Base-by-base conservation (phyloP, 2,113 vertebrate species). In the Ochotona princeps region DNA sequence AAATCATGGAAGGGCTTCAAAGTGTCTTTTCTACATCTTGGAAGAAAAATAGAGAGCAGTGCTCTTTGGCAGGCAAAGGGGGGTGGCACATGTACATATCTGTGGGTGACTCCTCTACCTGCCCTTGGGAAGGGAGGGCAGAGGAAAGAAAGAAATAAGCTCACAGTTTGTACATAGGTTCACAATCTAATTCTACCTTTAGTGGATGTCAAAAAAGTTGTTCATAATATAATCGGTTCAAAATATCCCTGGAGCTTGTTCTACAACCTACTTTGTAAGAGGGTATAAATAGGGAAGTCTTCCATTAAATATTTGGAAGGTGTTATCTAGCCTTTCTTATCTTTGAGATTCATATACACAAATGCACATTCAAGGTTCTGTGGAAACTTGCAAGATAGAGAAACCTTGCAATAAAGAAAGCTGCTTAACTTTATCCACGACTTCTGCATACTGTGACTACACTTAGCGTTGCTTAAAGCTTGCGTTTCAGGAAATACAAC, bases 201-300 rank as follows among this genome's bases (percentile, higher is more conserved):
- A 79, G 32, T 44, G 8, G 51, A 5, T 92, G n/a, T 25, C 66
- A 84, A 87, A 3, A 57, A 87, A 44, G 84, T 57, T 83, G 32
- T 80, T 85, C 21, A 87, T 72, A 81, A 85, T 35, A 67, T 20
- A 69, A 88, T 85, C 23, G 14, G 54, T 57, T 57, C 86, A 17
- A 12, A 60, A 51, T 70, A 87, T 93, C 88, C 65, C 25, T n/a
- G 63, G 38, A 92, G 25, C 81, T 12, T 63, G 23, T 76, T 90
- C 47, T 74, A 10, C 14, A 61, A 87, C 49, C 7, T 26, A 70
- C 73, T 81, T 69, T 84, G 21, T 23, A 60, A 88, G 54, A 90
- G 4, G 32, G 11, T 76, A n/a, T 30, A 60, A 51, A 38, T 44
- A 79, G 61, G 13, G 1, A 14, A 65, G 28, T 35, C 32, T 66